Base-by-base conservation (phyloP, 2,113 vertebrate species). In the Oreochromis niloticus region DNA sequence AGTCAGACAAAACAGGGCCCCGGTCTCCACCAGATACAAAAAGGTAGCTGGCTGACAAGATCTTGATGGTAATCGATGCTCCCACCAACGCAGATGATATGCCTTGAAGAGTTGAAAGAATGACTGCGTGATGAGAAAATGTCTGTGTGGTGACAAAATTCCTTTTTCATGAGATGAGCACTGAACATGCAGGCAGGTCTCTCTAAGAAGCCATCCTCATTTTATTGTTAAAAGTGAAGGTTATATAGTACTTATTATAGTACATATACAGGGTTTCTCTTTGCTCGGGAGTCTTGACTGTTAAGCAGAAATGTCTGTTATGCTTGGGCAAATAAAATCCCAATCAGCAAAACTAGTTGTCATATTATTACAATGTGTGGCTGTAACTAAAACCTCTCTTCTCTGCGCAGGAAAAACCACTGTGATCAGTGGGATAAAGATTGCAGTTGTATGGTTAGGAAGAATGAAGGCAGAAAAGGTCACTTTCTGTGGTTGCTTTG, bases 11-110 rank as follows among this genome's bases (percentile, higher is more conserved):
- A 87, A 84, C 80, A 68, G 4, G 17, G 52, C n/a, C 27, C 32
- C 2, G 8, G 9, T 59, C 66, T 80, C 66, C 14, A 14, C 48
- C 32, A 80, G 73, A 48, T 19, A 41, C 84, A 10, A 68, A 79
- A 82, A 93, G 84, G 85, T 89, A 89, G 71, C 36, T 56, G 36
- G 22, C 80, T 66, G 83, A 92, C 86, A 91, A 84, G 81, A 85
- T 87, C 83, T 55, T 86, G 92, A 91, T 93, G 71, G 46, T 84
- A 71, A 92, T 93, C 83, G 2, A 17, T 13, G 4, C n/a, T 80
- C 63, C 68, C 59, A 87, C 78, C 89, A 88, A 91, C 13, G 80
- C 82, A 84, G 55, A 43, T 36, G 83, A 85, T 56, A 81, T 66
- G 87, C 66, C n/a, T 71, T 36, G 54, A 85, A 90, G 85, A 85